Conservation (phyloP, 2,888 invertebrate species). For the Mimachlamys varia region DNA sequence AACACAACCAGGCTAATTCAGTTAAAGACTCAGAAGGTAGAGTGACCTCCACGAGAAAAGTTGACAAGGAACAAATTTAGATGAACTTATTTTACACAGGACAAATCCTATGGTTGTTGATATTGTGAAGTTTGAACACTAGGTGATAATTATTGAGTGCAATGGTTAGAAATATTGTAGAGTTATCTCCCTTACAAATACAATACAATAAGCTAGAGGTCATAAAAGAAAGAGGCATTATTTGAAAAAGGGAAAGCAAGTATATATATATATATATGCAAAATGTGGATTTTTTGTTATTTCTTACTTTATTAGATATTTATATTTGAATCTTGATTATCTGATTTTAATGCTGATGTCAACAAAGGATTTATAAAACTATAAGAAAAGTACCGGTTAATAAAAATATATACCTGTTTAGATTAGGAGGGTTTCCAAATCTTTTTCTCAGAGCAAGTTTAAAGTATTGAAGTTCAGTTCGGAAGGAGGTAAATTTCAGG, state of each 20-base stretch:
- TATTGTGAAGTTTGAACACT: background rate
- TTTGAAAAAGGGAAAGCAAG: background rate
- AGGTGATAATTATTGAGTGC: conserved; percentile 14
- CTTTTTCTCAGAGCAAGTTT: no score
- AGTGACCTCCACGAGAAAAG: background rate
- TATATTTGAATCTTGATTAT: no score
- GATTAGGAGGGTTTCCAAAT: no score
- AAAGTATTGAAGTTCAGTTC: no score
- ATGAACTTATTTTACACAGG: background rate
- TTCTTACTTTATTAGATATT: background rate
- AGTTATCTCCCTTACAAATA: background rate
- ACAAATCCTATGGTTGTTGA: background rate
- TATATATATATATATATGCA: background rate
- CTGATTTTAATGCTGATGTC: no score
- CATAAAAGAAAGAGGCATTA: background rate
- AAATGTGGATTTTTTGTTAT: background rate
- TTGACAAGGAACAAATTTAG: background rate
- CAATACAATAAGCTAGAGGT: no score
- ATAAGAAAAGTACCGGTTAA: no score
- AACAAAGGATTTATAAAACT: no score
- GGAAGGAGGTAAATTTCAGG: no score
- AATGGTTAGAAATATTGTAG: background rate
- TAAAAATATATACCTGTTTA: no score
- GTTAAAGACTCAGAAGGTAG: background rate
- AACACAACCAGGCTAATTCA: no score